Evolutionary conservation across 35 echinoderm and acorn worm genomes (phyloP).

Genomic region (Holothuria glaberrima): DNA sequence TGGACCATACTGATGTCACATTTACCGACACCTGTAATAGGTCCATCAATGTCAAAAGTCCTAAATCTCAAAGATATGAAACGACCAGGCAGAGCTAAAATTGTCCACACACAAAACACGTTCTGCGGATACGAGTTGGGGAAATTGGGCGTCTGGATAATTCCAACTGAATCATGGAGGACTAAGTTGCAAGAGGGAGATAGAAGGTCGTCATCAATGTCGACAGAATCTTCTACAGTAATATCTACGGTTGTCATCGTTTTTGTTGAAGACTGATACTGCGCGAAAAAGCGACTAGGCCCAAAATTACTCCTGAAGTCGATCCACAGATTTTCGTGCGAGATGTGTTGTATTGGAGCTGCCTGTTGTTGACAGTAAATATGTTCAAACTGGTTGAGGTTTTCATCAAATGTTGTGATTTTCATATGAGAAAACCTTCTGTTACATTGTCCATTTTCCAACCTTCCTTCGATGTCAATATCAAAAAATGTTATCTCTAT

Average conservation of each 20-base stretch:
- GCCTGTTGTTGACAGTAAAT: neutral
- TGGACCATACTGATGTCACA: constrained; percentile 41
- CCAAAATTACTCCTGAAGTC: constrained; percentile 36
- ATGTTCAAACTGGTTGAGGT: constrained; percentile 34
- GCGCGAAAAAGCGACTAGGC: neutral
- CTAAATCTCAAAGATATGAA: constrained; percentile 15
- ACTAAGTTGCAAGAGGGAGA: constrained; percentile 3
- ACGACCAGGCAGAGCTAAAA: constrained; percentile 14
- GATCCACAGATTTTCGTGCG: constrained; percentile 35
- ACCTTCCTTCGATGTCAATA: constrained; percentile 17
- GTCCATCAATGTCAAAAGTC: constrained; percentile 23
- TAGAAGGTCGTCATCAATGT: neutral
- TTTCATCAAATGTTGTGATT: constrained; percentile 42
- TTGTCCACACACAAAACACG: constrained; percentile 35
- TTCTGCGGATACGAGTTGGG: constrained; percentile 3
- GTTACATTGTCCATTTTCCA: constrained; percentile 4
- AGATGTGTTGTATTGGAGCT: neutral
- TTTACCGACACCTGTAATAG: constrained; percentile 28
- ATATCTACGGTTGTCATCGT: neutral
- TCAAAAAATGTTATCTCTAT: constrained; percentile 30
- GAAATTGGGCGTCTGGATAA: constrained; percentile 51
- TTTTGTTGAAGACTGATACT: neutral
- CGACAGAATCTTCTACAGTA: neutral
- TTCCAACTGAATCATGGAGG: constrained; percentile 24
- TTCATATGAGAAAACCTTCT: constrained; percentile 11